Evolutionary conservation across 1,140 invertebrate genomes (phyloP), one percentile per base, ranked within the genome.

Genomic region (Diuraphis noxia): DNA sequence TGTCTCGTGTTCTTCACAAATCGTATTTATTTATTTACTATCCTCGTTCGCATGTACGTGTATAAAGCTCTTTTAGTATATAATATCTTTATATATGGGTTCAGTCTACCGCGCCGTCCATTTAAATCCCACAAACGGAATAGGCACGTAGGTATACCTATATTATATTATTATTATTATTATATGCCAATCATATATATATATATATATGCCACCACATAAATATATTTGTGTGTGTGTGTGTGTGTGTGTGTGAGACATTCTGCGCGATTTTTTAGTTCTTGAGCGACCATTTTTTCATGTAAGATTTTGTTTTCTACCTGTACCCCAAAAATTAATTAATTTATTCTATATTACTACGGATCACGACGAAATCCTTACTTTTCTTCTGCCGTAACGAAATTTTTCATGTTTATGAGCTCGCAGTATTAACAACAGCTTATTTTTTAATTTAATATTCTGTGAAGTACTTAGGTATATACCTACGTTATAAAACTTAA

Each of bases 381-480:
- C 4, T 13, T 63, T 63, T 72, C 4, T 72, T 72, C 10, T 17
- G 30, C 56, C 13, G 13, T 17, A n/a, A 72, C 30, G 13, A 72
- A n/a, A 72, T 72, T 17, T n/a, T n/a, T n/a, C 0, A n/a, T n/a
- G n/a, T n/a, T 72, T 72, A 72, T n/a, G 56, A n/a, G n/a, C 5
- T 72, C 19, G 13, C n/a, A 72, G n/a, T 72, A n/a, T 17, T 72
- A n/a, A 63, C n/a, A n/a, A 2, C 13, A 13, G 34, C 23, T n/a
- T n/a, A n/a, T 72, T 72, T 63, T 72, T n/a, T 72, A n/a, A 72
- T 72, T 72, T 72, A n/a, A 72, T 72, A 72, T n/a, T 72, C 56
- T 13, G n/a, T 17, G 34, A 72, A 72, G n/a, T n/a, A 72, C 34
- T n/a, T 72, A 6, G n/a, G n/a, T n/a, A 72, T 52, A 52, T 72